These are phyloP conservation scores for Tetrapedia diversipes DNA, from an alignment of 2,888 invertebrate species.

Conservation along the genomic window DNA sequence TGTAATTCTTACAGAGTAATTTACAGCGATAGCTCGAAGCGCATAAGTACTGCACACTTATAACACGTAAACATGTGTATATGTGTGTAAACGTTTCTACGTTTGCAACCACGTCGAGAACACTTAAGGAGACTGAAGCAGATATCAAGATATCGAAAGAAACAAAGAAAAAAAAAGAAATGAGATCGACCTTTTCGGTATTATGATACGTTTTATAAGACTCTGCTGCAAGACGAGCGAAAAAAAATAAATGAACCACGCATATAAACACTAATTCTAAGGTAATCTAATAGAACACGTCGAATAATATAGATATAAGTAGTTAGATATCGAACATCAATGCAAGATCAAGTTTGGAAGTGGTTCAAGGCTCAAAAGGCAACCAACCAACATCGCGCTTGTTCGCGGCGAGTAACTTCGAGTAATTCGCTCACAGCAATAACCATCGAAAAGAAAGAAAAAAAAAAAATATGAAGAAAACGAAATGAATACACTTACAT, in stretches of 20 bases:
- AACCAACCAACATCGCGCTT: constrained; percentile 63
- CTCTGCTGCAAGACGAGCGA: constrained; percentile 43
- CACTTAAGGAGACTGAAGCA: constrained; percentile 48
- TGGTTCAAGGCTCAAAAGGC: constrained; percentile 59
- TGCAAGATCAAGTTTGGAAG: constrained; percentile 67
- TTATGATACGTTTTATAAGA: too few relatives aligned
- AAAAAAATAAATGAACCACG: constrained; percentile 61
- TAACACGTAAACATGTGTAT: constrained; percentile 38
- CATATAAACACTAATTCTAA: constrained; percentile 61
- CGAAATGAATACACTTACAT: constrained; percentile 80
- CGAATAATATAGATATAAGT: constrained; percentile 55
- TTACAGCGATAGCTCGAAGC: constrained; percentile 30
- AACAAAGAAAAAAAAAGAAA: too few relatives aligned
- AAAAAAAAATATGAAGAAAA: too few relatives aligned
- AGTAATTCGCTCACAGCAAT: constrained; percentile 74
- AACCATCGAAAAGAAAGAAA: constrained; percentile 73
- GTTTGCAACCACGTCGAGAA: constrained; percentile 44
- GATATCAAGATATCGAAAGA: constrained; percentile 36
- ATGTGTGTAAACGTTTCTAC: constrained; percentile 30
- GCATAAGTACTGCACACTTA: constrained; percentile 34
- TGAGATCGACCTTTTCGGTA: constrained; percentile 28
- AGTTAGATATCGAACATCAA: constrained; percentile 71
- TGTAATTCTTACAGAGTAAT: too few relatives aligned
- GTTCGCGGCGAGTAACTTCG: constrained; percentile 54
- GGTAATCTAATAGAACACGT: constrained; percentile 59